Conservation (phyloP, 2,113 vertebrate genomes). For the Peromyscus leucopus region DNA sequence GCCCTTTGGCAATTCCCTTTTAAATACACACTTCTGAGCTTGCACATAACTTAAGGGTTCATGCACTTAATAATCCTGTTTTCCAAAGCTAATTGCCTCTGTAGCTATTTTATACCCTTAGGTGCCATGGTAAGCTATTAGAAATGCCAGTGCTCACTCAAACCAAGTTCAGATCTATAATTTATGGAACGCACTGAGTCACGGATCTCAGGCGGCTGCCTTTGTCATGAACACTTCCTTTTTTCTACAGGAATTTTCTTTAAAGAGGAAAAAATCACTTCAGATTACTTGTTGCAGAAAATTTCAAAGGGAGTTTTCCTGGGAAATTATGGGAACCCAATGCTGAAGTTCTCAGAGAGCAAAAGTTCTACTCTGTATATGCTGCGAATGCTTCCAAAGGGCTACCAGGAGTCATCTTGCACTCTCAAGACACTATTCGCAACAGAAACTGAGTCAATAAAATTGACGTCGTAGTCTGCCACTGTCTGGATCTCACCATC, state of each 20-base stretch:
- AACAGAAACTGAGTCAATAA: not conserved
- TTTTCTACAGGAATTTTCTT: conserved; percentile 88
- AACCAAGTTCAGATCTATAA: conserved; percentile 85
- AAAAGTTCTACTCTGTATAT: conserved; percentile 20
- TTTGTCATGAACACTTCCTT: conserved; percentile 87
- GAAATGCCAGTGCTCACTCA: conserved; percentile 84
- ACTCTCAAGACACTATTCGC: not conserved
- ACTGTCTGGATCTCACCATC: not conserved
- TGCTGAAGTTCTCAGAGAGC: conserved; percentile 68
- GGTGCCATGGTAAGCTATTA: conserved; percentile 21
- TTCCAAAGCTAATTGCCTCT: conserved; percentile 59
- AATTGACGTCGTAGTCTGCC: not conserved
- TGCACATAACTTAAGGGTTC: not conserved
- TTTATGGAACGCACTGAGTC: conserved; percentile 88
- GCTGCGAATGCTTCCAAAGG: not conserved
- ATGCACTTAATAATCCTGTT: conserved; percentile 50
- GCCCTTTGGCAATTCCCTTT: conserved; percentile 23
- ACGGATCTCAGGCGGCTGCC: conserved; percentile 83
- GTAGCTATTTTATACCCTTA: conserved; percentile 33
- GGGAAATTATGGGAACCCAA: conserved; percentile 80
- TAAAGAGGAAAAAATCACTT: conserved; percentile 81
- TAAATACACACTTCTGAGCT: conserved; percentile 13
- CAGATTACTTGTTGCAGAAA: conserved; percentile 73
- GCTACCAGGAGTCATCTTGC: not conserved
- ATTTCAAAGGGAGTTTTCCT: conserved; percentile 77